Evolutionary conservation across 2,113 vertebrate genomes (phyloP), one percentile per base, ranked within the genome.

Genomic region (Solea solea): DNA sequence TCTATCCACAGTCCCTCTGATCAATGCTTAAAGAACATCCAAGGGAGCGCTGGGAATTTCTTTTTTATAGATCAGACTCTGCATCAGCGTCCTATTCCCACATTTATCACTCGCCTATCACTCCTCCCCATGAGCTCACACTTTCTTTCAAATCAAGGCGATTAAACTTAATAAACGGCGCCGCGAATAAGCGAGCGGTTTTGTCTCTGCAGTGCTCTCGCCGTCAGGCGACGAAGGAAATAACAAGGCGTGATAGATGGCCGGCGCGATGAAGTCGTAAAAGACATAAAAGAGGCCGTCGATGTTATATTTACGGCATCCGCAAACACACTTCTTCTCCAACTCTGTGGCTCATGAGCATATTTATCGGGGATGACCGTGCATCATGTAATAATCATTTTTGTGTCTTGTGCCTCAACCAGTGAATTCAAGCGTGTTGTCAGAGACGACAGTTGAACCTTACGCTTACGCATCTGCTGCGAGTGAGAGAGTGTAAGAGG

Each of bases 251-350:
- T 75, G 82, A 88, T 81, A 40, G 71, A 88, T 65, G 58, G 62
- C 70, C 46, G 9, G 55, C 48, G 55, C 74, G 15, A 42, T 16
- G 64, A 64, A 68, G 78, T 81, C 21, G 13, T 80, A 74, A 81
- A 21, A 69, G 59, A 65, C 77, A 76, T 84, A 72, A 83, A 85
- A 76, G 53, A 77, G 66, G 62, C 67, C 54, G 63, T 72, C 54
- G 40, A 56, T 86, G 61, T 60, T 51, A 85, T 69, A 83, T 88
- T 75, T 78, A 72, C 80, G 42, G 7, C 73, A 69, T 86, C 81
- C 79, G 54, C 65, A 74, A 81, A 86, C 64, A 69, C 8, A 69
- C 27, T 70, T 74, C 52, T 51, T 58, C 64, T 77, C 52, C 27
- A 16, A 68, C 56, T 51, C 52, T 16, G 15, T 57, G 76, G 77